A percentile compares a stretch with the other conserved stretches of the same genome.
Conservation (phyloP, 2,797 vertebrate genomes). For the Todus mexicanus region DNA sequence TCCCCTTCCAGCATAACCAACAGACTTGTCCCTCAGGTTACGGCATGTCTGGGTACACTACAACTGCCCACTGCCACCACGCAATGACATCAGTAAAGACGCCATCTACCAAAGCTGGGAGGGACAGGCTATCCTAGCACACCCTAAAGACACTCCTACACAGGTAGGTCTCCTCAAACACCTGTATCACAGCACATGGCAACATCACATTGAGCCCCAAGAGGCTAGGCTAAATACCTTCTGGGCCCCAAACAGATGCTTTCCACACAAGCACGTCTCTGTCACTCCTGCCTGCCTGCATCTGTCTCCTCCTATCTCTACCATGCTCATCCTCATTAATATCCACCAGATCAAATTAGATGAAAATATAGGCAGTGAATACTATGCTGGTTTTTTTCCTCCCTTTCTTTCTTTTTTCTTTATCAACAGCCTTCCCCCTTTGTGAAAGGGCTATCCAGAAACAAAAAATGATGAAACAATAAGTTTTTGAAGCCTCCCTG, state of each 20-base stretch:
- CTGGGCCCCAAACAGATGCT: neutral
- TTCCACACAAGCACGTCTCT: neutral
- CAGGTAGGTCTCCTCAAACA: neutral
- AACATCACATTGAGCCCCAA: neutral
- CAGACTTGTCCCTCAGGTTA: neutral
- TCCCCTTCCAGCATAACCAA: neutral
- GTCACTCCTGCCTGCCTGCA: neutral
- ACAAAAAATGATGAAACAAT: neutral
- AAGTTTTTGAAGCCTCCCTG: neutral
- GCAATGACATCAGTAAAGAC: neutral
- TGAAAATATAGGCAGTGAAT: neutral
- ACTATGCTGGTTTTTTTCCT: neutral
- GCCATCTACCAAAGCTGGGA: neutral
- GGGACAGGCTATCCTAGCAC: neutral
- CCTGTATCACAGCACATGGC: neutral
- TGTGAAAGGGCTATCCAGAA: conserved; percentile 33
- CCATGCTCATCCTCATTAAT: neutral
- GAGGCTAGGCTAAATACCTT: neutral
- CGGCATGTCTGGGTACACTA: fast-evolving
- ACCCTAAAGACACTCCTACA: neutral
- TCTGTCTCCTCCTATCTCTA: neutral
- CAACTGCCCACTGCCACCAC: fast-evolving
- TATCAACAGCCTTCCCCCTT: neutral
- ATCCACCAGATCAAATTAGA: neutral
- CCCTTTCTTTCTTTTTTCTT: neutral